Evolutionary conservation across 1,140 invertebrate genomes (phyloP), one percentile per base, ranked within the genome.

Genomic region (Chironomus striatipennis): DNA sequence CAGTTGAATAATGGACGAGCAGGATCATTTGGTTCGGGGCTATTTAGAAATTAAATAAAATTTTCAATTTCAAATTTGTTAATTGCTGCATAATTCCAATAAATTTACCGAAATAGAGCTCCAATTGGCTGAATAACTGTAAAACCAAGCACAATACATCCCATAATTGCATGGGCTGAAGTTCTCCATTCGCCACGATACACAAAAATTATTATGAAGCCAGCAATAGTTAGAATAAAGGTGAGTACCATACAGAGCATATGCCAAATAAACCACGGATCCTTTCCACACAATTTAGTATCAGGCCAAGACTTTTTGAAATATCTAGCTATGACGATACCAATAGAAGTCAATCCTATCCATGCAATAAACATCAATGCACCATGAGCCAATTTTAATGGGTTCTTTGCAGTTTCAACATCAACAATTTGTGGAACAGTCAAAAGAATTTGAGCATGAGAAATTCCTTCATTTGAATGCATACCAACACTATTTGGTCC

Each of bases 1-100:
- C 96, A 98, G 83, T 99, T 99, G 85, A 98, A 98, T 74, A 96
- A 84, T 0, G 91, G 88, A 74, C 96, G 85, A 78, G 89, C 90
- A 1, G 89, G 86, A 70, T 91, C 90, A 73, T 90, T 91, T 0
- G 95, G 94, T 80, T 91, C 89, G 4, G 94, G 95, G 74, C 96
- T 57, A 15, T 57, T 5, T n/a, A 57, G n/a, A 5, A 47, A 15
- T 10, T 8, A 15, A 47, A 34, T 34, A 47, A 47, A 47, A 47
- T 47, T 47, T 10, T 9, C 15, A 47, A 47, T 47, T 47, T 47
- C 8, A 47, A 47, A 47, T 7, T n/a, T n/a, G 7, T 4, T 15
- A 2, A 10, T 47, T 3, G 15, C 8, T 10, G 8, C 9, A 47
- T 47, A 47, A 47, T 47, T 10, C 9, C 8, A 47, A 47, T 47